Conservation (phyloP, 2,888 invertebrate genomes). For the Belgica antarctica region DNA sequence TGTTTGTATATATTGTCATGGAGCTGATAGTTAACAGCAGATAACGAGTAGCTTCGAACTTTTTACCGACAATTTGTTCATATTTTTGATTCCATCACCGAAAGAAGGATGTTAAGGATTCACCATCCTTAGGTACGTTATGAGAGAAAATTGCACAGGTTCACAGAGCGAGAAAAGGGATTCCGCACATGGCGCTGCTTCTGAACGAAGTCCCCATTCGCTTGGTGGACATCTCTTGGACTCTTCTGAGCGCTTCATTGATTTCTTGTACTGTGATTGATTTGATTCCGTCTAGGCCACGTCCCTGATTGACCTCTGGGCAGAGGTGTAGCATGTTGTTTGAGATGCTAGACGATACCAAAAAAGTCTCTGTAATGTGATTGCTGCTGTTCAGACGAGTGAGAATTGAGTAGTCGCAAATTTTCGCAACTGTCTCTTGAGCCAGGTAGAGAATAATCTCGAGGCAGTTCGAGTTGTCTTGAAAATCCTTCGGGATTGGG, state of each 20-base stretch:
- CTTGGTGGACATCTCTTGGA: neutral
- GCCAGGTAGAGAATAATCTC: constrained; percentile 82
- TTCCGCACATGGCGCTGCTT: neutral
- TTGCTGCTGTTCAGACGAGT: constrained; percentile 74
- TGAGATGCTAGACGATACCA: constrained; percentile 56
- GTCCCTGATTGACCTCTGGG: constrained; percentile 56
- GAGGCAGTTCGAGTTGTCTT: constrained; percentile 63
- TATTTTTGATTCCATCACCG: neutral
- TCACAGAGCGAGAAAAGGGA: constrained; percentile 24
- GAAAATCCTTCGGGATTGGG: constrained; percentile 63
- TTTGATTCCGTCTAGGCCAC: constrained; percentile 65
- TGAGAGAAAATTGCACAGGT: constrained; percentile 12
- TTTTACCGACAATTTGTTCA: neutral
- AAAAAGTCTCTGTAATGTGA: constrained; percentile 67
- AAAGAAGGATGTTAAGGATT: neutral
- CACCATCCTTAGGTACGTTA: neutral
- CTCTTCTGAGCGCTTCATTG: constrained; percentile 74
- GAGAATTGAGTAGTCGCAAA: constrained; percentile 79
- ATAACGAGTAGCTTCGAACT: neutral
- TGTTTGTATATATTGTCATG: neutral
- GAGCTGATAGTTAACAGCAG: neutral
- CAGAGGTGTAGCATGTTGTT: constrained; percentile 52
- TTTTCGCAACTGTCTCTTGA: constrained; percentile 85
- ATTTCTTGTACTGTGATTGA: constrained; percentile 78
- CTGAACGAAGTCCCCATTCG: constrained; percentile 23